These are phyloP conservation scores for Sthenelais limicola DNA, from an alignment of 2,888 invertebrate species.

Conservation along the genomic window DNA sequence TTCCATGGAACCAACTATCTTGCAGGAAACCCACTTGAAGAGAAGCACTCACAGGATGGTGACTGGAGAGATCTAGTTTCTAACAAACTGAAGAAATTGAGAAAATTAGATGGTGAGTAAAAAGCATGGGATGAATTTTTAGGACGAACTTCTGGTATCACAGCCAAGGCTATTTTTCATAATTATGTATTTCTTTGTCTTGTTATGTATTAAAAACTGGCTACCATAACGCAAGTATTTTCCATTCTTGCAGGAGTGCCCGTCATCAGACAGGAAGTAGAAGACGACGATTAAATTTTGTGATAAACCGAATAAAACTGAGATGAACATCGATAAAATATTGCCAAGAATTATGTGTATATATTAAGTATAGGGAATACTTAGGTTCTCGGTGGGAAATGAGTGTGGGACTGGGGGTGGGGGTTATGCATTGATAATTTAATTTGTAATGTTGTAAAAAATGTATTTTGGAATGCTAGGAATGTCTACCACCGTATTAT, in stretches of 20 bases:
- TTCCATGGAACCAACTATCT: too few relatives aligned
- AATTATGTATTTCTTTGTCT: not conserved
- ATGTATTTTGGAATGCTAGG: too few relatives aligned
- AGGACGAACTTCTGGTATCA: not conserved
- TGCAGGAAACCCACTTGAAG: constrained; percentile 71
- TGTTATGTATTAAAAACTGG: not conserved
- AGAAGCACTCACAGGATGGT: constrained; percentile 62
- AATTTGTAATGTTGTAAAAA: too few relatives aligned
- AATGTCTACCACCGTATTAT: too few relatives aligned
- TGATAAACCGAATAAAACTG: too few relatives aligned
- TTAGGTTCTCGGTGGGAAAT: too few relatives aligned
- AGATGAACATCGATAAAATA: too few relatives aligned
- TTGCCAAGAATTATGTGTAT: too few relatives aligned
- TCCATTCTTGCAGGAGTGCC: constrained; percentile 47
- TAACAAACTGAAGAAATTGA: constrained; percentile 65
- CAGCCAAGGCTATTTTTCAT: not conserved
- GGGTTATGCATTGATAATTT: too few relatives aligned
- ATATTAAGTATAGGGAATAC: too few relatives aligned
- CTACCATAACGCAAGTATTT: not conserved
- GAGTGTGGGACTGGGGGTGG: too few relatives aligned
- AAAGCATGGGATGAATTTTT: not conserved
- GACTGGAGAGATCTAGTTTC: constrained; percentile 67
- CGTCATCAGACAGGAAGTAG: constrained; percentile 50
- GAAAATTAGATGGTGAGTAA: constrained; percentile 71
- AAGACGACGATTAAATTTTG: constrained; percentile 38